Conservation (phyloP, 2,113 vertebrate genomes). For the Psittacula cyanocephala region DNA sequence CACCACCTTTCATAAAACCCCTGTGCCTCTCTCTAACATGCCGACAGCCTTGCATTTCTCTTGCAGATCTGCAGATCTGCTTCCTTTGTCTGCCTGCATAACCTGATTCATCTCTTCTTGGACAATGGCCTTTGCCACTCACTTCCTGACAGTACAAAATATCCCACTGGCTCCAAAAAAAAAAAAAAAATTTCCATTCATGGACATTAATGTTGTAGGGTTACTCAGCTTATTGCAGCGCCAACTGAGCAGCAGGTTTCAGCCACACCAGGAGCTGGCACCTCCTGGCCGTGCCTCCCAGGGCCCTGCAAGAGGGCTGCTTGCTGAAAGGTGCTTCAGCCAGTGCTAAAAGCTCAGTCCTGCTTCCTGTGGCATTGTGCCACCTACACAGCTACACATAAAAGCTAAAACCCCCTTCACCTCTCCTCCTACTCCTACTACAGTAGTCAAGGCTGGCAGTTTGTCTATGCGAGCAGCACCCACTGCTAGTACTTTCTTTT, state of each 20-base stretch:
- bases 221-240: background rate
- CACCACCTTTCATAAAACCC: background rate
- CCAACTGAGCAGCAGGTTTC: background rate
- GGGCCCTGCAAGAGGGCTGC: background rate
- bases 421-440: background rate
- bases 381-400: background rate
- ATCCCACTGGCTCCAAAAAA: background rate
- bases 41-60: background rate
- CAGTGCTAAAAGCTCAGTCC: background rate
- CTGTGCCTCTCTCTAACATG: background rate
- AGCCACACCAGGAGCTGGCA: background rate
- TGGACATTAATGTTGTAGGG: background rate
- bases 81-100: background rate
- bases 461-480: background rate
- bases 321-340: rapidly evolving
- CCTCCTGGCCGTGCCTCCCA: rapidly evolving
- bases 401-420: background rate
- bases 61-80: background rate
- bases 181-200: background rate
- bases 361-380: background rate
- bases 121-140: background rate
- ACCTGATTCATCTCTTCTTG: conserved; percentile 5
- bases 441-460: background rate
- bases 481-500: background rate
- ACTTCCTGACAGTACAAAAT: background rate